A percentile compares a stretch with the other conserved stretches of the same genome.
Evolutionary conservation across 37 sponge, comb jelly and placozoan genomes (phyloP).

Genomic region (Halichondria panicea): DNA sequence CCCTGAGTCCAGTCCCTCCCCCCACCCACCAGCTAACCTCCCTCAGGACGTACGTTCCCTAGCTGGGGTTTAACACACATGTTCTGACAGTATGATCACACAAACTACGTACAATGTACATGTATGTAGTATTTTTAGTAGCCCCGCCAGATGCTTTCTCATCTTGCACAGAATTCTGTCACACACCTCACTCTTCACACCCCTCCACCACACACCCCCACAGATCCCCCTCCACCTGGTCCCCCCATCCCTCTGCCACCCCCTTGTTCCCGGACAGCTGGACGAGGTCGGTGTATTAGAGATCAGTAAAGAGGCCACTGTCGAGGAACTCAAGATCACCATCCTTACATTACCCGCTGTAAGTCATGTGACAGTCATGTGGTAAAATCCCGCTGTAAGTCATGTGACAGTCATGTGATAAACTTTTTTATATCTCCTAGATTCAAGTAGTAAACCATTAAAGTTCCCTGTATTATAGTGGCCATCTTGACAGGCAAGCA

Average conservation of each 20-base stretch:
- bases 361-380: background rate
- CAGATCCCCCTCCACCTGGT: constrained; percentile 56
- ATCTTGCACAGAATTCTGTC: background rate
- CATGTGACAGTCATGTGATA: background rate
- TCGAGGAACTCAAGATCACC: constrained; percentile 65
- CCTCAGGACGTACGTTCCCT: background rate
- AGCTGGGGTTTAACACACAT: too few species aligned
- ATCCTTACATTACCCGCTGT: constrained; percentile 71
- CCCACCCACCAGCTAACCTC: background rate
- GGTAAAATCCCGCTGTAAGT: background rate
- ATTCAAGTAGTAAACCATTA: too few species aligned
- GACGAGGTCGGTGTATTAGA: constrained; percentile 46
- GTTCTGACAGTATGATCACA: too few species aligned
- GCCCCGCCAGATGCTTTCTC: background rate
- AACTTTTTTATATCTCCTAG: too few species aligned
- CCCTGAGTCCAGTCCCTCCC: background rate
- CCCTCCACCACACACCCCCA: background rate
- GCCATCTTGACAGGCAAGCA: too few species aligned
- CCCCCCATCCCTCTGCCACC: constrained; percentile 43
- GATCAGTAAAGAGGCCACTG: constrained; percentile 55
- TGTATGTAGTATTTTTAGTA: background rate
- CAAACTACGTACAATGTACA: background rate
- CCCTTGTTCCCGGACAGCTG: constrained; percentile 32
- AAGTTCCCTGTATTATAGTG: too few species aligned
- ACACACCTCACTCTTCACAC: background rate